These are phyloP conservation scores for Brachyhypopomus occidentalis DNA, from an alignment of 2,113 vertebrate genomes.

Conservation along the genomic window DNA sequence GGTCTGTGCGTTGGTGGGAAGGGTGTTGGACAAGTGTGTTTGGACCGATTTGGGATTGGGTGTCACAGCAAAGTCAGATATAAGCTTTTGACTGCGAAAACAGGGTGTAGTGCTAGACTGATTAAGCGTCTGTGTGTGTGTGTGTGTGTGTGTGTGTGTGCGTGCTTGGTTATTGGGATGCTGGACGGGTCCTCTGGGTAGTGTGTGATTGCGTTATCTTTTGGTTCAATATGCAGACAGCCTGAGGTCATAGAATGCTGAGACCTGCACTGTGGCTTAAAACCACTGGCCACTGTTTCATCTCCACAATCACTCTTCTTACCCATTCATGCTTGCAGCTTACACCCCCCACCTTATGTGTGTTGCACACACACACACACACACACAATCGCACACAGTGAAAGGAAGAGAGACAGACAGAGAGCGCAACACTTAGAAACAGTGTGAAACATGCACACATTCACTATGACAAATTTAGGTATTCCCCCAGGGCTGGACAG, in stretches of 20 bases:
- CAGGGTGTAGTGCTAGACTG: neutral
- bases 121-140: constrained; percentile 61
- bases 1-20: neutral
- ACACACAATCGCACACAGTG: neutral
- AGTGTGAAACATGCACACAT: neutral
- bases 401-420: no score
- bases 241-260: constrained; percentile 2
- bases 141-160: constrained; percentile 64
- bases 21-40: constrained; percentile 2
- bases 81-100: neutral
- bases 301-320: constrained; percentile 49
- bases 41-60: neutral
- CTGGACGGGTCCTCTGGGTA: neutral
- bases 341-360: constrained; percentile 15
- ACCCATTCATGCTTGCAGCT: constrained; percentile 17
- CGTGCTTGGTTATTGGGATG: constrained; percentile 5
- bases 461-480: constrained; percentile 67
- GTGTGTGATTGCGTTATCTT: constrained; percentile 16
- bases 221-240: constrained; percentile 15
- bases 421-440: neutral
- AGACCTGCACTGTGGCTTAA: constrained; percentile 55
- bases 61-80: neutral
- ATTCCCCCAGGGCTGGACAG: constrained; percentile 69
- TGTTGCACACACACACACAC: neutral
- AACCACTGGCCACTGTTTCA: constrained; percentile 62